Evolutionary conservation across 2,113 vertebrate species (phyloP).

Genomic region (Hippopotamus amphibius): DNA sequence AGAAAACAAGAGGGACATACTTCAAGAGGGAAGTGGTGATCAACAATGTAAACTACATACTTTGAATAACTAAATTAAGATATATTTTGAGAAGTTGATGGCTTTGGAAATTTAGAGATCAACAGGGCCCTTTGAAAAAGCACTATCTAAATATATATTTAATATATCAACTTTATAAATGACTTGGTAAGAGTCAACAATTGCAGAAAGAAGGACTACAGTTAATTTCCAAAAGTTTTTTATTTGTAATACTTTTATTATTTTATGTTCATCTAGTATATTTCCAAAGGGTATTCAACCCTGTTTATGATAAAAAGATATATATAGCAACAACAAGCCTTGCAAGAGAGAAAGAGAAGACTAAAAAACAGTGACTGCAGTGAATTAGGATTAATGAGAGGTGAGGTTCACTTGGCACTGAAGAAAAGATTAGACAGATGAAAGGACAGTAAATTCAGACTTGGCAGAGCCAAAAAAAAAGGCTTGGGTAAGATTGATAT

Average conservation of each 20-base stretch:
- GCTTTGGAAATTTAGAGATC: neutral
- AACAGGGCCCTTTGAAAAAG: neutral
- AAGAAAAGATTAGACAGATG: neutral
- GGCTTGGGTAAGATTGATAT: neutral
- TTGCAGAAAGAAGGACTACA: neutral
- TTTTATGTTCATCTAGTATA: neutral
- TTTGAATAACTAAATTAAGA: neutral
- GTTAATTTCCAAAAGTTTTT: neutral
- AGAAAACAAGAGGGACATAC: neutral
- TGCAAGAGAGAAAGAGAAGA: neutral
- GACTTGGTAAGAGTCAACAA: neutral
- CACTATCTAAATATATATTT: neutral
- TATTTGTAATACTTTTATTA: constrained; percentile 1
- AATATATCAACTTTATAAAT: neutral
- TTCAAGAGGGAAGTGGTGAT: neutral
- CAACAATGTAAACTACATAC: neutral
- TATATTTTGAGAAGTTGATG: neutral
- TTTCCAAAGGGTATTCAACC: neutral
- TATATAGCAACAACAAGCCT: neutral
- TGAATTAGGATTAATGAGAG: neutral
- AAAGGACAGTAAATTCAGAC: neutral
- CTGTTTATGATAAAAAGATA: neutral
- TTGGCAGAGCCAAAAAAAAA: neutral
- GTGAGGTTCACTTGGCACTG: neutral
- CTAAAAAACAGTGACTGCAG: constrained; percentile 1